Evolutionary conservation across 2,797 vertebrate species (phyloP).

Genomic region (Loriculus beryllinus): DNA sequence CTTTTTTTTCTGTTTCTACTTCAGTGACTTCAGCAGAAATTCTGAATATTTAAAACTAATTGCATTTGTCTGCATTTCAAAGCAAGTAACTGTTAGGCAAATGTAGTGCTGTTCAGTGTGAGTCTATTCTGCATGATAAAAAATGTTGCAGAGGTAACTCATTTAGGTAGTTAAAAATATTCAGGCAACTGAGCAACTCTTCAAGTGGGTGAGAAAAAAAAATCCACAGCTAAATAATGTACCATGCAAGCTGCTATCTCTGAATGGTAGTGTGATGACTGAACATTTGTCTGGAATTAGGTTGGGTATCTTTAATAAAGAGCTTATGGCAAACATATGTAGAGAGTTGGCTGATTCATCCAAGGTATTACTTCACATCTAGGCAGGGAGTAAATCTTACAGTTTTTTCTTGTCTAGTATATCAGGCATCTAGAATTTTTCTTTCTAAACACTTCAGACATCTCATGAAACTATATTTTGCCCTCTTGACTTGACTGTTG

Average conservation of each 20-base stretch:
- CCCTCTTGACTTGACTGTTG: not conserved
- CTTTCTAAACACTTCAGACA: not conserved
- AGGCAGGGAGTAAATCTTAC: not conserved
- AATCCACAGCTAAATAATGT: not conserved
- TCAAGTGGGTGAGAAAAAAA: not conserved
- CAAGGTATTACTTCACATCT: not conserved
- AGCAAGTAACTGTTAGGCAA: not conserved
- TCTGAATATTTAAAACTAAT: not conserved
- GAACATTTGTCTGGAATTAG: not conserved
- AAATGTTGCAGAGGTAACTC: not conserved
- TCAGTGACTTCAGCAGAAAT: not conserved
- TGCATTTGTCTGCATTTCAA: not conserved
- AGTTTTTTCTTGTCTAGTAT: not conserved
- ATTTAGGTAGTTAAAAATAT: not conserved
- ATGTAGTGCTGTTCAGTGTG: not conserved
- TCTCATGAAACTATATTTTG: not conserved
- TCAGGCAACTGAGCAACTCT: not conserved
- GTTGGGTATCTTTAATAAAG: not conserved
- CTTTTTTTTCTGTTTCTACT: not conserved
- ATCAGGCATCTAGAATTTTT: not conserved
- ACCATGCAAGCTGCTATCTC: not conserved
- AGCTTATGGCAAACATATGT: not conserved
- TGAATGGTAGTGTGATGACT: not conserved
- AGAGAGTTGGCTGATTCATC: not conserved
- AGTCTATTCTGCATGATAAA: not conserved